Percentiles rank a stretch among this genome's conserved stretches.
Conservation (phyloP, 1,140 invertebrate species). For the Melipona quadrifasciata region DNA sequence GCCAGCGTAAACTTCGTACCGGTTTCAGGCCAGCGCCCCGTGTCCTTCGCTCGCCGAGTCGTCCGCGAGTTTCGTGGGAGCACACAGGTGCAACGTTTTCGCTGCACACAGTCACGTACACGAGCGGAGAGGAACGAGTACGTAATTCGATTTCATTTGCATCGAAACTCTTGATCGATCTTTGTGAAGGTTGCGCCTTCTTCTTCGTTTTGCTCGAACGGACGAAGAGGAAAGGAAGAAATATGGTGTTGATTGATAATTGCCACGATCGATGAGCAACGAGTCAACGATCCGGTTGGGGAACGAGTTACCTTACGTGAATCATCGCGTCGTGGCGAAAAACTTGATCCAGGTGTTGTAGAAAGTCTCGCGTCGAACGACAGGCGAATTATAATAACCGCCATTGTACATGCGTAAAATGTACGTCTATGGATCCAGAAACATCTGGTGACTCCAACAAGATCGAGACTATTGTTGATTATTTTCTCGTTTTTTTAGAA, state of each 20-base stretch:
- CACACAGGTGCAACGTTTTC: constrained; percentile 9
- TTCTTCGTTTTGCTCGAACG: background rate
- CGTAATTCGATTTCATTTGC: constrained; percentile 8
- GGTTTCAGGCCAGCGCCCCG: constrained; percentile 20
- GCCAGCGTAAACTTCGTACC: constrained; percentile 47
- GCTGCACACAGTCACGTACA: too few relatives aligned
- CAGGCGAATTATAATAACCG: background rate
- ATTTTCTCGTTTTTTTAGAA: constrained; percentile 10
- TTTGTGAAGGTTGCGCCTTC: background rate
- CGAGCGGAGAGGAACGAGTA: background rate
- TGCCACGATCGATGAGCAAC: constrained; percentile 21
- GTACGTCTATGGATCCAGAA: background rate
- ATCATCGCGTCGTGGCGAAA: constrained; percentile 1
- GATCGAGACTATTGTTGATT: background rate
- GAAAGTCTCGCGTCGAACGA: constrained; percentile 15
- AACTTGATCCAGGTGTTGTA: background rate
- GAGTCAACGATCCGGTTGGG: constrained; percentile 5
- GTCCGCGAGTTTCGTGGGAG: constrained; percentile 4
- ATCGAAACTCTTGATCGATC: constrained; percentile 22
- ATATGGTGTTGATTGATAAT: constrained; percentile 26
- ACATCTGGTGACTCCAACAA: background rate
- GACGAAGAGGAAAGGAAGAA: constrained; percentile 17
- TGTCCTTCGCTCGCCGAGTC: constrained; percentile 16
- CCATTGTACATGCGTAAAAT: background rate
- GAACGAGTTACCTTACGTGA: background rate